These are phyloP conservation scores for Rutilus rutilus DNA, from an alignment of 2,113 vertebrate species.

Conservation along the genomic window DNA sequence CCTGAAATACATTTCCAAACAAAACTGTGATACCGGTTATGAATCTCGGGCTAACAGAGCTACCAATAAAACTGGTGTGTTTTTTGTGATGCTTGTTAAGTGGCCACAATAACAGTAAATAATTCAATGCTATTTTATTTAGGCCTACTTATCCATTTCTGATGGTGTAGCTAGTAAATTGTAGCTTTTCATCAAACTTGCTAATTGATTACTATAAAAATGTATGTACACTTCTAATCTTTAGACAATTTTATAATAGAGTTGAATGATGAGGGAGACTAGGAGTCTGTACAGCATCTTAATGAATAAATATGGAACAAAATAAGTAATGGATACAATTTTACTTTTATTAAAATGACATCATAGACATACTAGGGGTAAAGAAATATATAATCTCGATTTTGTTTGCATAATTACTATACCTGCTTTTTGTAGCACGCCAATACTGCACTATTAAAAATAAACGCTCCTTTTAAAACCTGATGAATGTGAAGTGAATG, in stretches of 20 bases:
- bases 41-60: neutral
- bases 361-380: neutral
- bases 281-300: neutral
- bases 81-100: too few relatives aligned
- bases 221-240: too few relatives aligned
- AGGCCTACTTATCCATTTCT: too few relatives aligned
- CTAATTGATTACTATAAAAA: too few relatives aligned
- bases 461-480: neutral
- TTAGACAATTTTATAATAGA: too few relatives aligned
- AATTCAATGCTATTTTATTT: too few relatives aligned
- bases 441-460: neutral
- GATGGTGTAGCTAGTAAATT: too few relatives aligned
- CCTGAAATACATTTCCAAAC: neutral
- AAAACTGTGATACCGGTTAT: neutral
- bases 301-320: neutral
- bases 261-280: neutral
- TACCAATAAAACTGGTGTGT: neutral
- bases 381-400: neutral
- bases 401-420: neutral
- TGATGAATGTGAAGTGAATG: neutral
- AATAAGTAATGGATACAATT: neutral
- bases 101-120: too few relatives aligned
- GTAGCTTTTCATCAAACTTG: too few relatives aligned
- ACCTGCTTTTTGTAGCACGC: neutral
- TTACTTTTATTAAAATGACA: neutral